Evolutionary conservation across 2,113 vertebrate genomes (phyloP), one percentile per base, ranked within the genome.

Genomic region (Rhinogobius similis): DNA sequence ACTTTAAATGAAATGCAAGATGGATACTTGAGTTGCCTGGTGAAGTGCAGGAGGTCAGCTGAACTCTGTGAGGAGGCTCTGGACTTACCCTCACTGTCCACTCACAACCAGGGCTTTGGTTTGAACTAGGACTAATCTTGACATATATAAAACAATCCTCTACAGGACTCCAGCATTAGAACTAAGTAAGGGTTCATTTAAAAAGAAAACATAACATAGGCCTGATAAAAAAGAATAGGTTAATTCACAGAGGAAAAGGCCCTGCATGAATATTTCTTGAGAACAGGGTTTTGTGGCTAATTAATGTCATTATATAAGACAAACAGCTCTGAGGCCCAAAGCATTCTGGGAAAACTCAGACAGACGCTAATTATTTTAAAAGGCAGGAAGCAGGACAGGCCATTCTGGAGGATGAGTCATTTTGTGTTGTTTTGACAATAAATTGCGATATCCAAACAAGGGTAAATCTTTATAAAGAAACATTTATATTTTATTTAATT

Each of bases 331-430:
- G 4, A 61, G 29, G 6, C 29, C 36, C 18, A n/a, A 61, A 2
- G 58, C 58, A 61, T 61, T 61, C 58, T 61, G 58, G 58, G 58
- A 61, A 61, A 61, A 61, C 58, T 11, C 58, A n/a, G 29, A 61
- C 27, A 61, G 58, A 36, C 38, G 58, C 26, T 58, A 26, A 58
- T 36, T 61, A 36, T 32, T 61, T 36, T 61, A 32, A 36, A n/a
- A 61, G 8, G 3, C 24, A 26, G 11, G 23, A 26, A 8, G 50
- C 18, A 50, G 46, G 46, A 50, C 1, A 50, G 20, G 46, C 20
- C 46, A 50, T 20, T 50, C 20, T 50, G 46, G 18, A 50, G 20
- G 20, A 7, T 21, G 46, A 50, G 16, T 21, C 8, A 21, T 21
- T 50, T 50, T 50, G 20, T 50, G 10, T 50, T 50, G 46, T 2